Percentiles rank a stretch among this genome's conserved stretches.
Evolutionary conservation across 1,140 invertebrate species (phyloP).

Genomic region (Charaxes varanes): DNA sequence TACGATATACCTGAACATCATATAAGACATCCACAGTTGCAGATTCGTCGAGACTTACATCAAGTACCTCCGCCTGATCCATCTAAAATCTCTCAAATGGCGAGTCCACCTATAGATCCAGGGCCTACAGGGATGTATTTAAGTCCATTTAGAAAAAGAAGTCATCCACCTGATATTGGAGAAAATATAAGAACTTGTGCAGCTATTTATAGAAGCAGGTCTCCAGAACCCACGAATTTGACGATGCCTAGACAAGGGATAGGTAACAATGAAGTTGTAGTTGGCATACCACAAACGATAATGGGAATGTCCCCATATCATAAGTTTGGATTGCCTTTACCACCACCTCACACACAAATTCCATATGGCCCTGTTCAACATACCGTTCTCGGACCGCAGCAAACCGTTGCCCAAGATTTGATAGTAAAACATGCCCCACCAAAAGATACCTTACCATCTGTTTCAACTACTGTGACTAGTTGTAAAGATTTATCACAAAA

Average conservation of each 20-base stretch:
- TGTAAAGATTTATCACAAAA: slow-evolving; percentile 42
- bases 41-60: slow-evolving; percentile 82
- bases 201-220: slow-evolving; percentile 58
- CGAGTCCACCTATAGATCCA: slow-evolving; percentile 71
- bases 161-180: slow-evolving; percentile 65
- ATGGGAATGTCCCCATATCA: slow-evolving; percentile 61
- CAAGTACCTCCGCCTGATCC: slow-evolving; percentile 66
- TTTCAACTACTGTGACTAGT: slow-evolving; percentile 51
- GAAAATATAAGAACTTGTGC: slow-evolving; percentile 60
- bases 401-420: slow-evolving; percentile 68
- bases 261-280: slow-evolving; percentile 45
- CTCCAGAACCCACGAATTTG: slow-evolving; percentile 70
- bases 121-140: slow-evolving; percentile 71
- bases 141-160: slow-evolving; percentile 72
- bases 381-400: slow-evolving; percentile 56
- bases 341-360: slow-evolving; percentile 66
- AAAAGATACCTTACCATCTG: slow-evolving; percentile 60
- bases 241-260: slow-evolving; percentile 58
- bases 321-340: slow-evolving; percentile 66
- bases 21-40: slow-evolving; percentile 72
- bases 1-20: slow-evolving; percentile 56
- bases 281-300: slow-evolving; percentile 53
- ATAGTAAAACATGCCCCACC: slow-evolving; percentile 68
- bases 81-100: slow-evolving; percentile 62
- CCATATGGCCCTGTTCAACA: slow-evolving; percentile 52